A percentile compares a stretch with the other conserved stretches of the same genome.
Conservation (phyloP, 1,140 invertebrate genomes). For the Chironomus tepperi region DNA sequence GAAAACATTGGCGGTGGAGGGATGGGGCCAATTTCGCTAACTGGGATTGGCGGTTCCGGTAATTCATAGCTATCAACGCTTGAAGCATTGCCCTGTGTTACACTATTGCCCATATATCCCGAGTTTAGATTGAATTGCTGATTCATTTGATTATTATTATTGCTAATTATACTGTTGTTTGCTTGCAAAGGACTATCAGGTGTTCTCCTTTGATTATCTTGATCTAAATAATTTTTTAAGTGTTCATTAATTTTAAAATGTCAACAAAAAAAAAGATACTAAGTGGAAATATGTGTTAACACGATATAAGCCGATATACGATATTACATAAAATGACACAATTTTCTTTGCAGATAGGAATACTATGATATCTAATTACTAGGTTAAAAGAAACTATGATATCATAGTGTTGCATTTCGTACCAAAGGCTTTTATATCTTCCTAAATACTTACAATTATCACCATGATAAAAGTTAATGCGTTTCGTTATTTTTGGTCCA, state of each 20-base stretch:
- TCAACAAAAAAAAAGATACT: no score
- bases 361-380: no score
- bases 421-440: constrained; percentile 28
- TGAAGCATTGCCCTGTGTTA: not conserved
- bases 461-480: constrained; percentile 61
- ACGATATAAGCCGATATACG: no score
- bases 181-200: constrained; percentile 10
- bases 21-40: constrained; percentile 89
- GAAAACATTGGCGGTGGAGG: constrained; percentile 93
- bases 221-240: not conserved
- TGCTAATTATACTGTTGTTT: constrained; percentile 20
- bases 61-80: constrained; percentile 51
- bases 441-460: constrained; percentile 52
- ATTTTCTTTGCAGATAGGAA: no score
- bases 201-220: constrained; percentile 16
- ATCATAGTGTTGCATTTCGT: no score
- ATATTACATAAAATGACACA: no score
- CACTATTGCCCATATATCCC: constrained; percentile 11
- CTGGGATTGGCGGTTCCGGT: constrained; percentile 80
- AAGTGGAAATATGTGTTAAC: no score
- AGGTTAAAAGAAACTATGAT: no score
- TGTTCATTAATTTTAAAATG: no score
- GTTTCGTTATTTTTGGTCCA: constrained; percentile 57
- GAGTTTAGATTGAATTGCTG: constrained; percentile 25
- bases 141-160: constrained; percentile 26